Evolutionary conservation across 1,140 invertebrate genomes (phyloP), one percentile per base, ranked within the genome.

Genomic region (Drosophila tristis): DNA sequence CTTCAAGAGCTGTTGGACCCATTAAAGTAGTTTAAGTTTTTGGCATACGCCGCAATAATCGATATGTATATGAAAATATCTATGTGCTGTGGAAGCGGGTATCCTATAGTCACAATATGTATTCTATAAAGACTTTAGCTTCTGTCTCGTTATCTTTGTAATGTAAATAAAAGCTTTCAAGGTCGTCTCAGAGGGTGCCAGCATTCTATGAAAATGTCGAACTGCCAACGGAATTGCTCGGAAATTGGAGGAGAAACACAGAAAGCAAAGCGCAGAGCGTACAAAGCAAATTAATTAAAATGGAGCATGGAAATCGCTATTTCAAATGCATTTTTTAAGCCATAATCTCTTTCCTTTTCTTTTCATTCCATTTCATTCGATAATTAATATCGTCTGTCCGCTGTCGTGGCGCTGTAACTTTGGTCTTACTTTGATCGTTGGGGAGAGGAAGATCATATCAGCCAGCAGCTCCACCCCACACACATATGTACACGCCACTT

Each of bases 301-400:
- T 71, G 62, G 57, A 84, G 67, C 77, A 80, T 63, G 70, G 42
- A 51, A 77, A 85, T 67, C 61, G 57, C 45, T 58, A 49, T 62
- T 59, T 59, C 29, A 67, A 59, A 66, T 51, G 73, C 62, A 72
- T 25, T 73, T 53, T 53, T 45, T 60, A 57, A 44, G 23, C 54
- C 42, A 74, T 58, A 55, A 57, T 25, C 55, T 23, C 6, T 29
- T 31, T 31, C 8, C 9, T 35, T 39, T 39, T 11, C 9, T 39
- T 39, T 39, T 39, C 35, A 11, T 39, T 13, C 8, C 11, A 50
- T 42, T 64, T 16, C 43, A 73, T 70, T 80, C 59, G 64, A 45
- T 60, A 62, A 65, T 63, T 71, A 63, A 77, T 76, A 73, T 58
- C 53, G 23, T 23, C 20, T 35, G 57, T 35, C 26, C 11, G 43